These are phyloP conservation scores for Pegoplata infirma DNA, from an alignment of 2,888 invertebrate species.

Conservation along the genomic window DNA sequence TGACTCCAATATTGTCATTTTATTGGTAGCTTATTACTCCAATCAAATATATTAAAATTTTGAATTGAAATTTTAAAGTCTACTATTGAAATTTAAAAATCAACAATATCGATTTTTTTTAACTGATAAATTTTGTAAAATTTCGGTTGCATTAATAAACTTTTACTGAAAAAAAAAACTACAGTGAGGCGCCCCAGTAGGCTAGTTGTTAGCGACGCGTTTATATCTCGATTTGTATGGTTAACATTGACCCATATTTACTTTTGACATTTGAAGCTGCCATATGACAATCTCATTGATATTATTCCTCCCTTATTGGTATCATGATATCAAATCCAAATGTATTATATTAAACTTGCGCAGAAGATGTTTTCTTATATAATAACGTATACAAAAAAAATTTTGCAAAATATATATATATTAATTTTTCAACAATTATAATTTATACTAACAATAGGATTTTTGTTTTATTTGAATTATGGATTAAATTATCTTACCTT, in stretches of 20 bases:
- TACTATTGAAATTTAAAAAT: no score
- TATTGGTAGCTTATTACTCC: no score
- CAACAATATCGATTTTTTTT: no score
- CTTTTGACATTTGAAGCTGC: constrained; percentile 19
- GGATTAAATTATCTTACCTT: constrained; percentile 37
- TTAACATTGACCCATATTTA: constrained; percentile 73
- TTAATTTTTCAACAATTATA: no score
- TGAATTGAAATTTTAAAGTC: no score
- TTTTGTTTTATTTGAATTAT: neutral
- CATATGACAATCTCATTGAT: neutral
- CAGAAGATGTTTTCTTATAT: constrained; percentile 70
- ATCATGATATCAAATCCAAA: constrained; percentile 24
- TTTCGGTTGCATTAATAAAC: no score
- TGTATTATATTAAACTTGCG: constrained; percentile 65
- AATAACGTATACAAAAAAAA: constrained; percentile 70
- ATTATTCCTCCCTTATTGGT: neutral
- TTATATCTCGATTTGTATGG: neutral
- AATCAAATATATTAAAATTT: no score
- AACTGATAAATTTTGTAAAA: no score
- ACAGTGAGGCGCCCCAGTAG: neutral
- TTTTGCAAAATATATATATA: neutral
- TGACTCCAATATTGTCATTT: no score
- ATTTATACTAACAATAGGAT: no score
- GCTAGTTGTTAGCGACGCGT: neutral
- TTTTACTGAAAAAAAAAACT: neutral